Percentiles rank a stretch among this genome's conserved stretches.
phyloP scores from a whole-genome alignment of 2,113 vertebrate species.

The Carollia perspicillata region DNA sequence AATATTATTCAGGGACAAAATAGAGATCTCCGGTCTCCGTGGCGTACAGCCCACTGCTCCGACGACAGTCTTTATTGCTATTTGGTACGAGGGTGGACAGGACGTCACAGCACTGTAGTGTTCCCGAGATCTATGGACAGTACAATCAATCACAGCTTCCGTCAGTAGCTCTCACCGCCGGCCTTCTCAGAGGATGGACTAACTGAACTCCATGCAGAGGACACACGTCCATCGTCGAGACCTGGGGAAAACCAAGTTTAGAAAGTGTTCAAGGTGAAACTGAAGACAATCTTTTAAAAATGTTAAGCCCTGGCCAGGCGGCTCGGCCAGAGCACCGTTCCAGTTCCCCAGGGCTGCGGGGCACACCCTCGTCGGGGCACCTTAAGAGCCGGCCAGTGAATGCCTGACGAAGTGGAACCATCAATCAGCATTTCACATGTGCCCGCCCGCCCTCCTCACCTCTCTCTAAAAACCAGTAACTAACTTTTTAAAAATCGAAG shows the following conservation, averaged over 20 bases:
- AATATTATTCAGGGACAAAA: constrained; percentile 80
- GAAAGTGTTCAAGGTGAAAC: neutral
- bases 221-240: constrained; percentile 56
- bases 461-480: too few relatives aligned
- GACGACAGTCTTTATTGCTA: constrained; percentile 80
- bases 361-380: too few relatives aligned
- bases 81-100: constrained; percentile 83
- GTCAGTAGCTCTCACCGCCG: constrained; percentile 82
- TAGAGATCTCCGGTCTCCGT: constrained; percentile 77
- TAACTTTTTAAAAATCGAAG: neutral
- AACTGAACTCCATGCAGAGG: constrained; percentile 42
- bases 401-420: too few relatives aligned
- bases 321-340: too few relatives aligned
- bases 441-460: too few relatives aligned
- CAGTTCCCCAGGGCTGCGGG: too few relatives aligned
- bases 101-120: constrained; percentile 84
- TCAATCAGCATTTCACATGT: too few relatives aligned
- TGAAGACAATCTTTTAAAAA: neutral
- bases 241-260: constrained; percentile 48
- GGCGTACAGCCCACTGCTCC: constrained; percentile 75
- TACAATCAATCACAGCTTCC: constrained; percentile 85
- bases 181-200: constrained; percentile 73
- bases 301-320: too few relatives aligned
- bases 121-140: constrained; percentile 71
- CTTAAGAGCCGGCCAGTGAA: too few relatives aligned